Conservation (phyloP, 1,140 invertebrate genomes). For the Brachionus rubens region DNA sequence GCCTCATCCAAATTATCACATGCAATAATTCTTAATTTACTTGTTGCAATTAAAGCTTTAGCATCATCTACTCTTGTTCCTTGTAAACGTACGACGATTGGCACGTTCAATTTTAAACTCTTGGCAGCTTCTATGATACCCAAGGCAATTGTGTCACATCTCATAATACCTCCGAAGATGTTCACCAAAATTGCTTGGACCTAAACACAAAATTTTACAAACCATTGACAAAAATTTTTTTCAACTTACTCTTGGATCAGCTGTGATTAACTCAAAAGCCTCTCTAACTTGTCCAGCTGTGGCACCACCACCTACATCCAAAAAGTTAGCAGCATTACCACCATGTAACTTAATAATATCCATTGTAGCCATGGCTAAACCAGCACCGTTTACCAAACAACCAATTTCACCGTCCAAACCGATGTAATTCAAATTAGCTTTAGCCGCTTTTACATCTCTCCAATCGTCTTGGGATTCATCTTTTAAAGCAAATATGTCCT, state of each 20-base stretch:
- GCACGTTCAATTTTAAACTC: constrained; percentile 75
- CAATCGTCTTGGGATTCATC: constrained; percentile 68
- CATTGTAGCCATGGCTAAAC: constrained; percentile 66
- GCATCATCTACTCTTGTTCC: constrained; percentile 71
- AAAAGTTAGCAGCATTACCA: constrained; percentile 64
- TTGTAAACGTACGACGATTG: constrained; percentile 87
- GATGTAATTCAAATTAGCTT: constrained; percentile 83
- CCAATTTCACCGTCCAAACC: constrained; percentile 85
- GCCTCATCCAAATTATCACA: constrained; percentile 45
- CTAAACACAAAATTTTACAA: neutral
- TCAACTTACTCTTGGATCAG: constrained; percentile 51
- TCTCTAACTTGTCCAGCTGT: constrained; percentile 72
- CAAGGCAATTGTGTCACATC: constrained; percentile 91
- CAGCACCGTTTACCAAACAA: constrained; percentile 64
- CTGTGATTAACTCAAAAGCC: constrained; percentile 66
- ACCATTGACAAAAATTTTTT: neutral
- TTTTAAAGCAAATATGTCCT: constrained; percentile 64
- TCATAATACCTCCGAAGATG: constrained; percentile 98
- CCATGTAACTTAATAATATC: constrained; percentile 64
- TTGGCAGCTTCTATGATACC: constrained; percentile 85
- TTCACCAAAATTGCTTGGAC: constrained; percentile 95
- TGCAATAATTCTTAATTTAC: constrained; percentile 42
- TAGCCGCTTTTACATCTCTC: constrained; percentile 83
- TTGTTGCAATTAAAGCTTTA: constrained; percentile 66
- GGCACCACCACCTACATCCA: constrained; percentile 64